phyloP scores from a whole-genome alignment of 2,797 vertebrate species.

The Mus spretus region DNA sequence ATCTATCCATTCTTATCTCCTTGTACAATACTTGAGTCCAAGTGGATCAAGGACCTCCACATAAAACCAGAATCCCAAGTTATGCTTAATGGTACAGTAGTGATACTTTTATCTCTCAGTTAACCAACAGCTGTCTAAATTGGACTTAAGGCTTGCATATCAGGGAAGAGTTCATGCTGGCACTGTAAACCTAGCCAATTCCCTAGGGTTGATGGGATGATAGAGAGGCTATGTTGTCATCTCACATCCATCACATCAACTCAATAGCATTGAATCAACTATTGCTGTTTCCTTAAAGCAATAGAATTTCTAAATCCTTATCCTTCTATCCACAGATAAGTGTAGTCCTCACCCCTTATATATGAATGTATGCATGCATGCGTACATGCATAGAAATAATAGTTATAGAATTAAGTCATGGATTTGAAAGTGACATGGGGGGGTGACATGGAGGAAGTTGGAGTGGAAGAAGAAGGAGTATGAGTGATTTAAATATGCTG shows the following conservation, averaged over 20 bases:
- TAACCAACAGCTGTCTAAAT: neutral
- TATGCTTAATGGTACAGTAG: neutral
- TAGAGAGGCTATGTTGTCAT: neutral
- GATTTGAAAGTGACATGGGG: neutral
- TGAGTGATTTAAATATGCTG: neutral
- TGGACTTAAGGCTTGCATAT: neutral
- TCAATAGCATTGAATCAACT: neutral
- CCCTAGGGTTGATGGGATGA: neutral
- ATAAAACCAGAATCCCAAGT: too few relatives aligned
- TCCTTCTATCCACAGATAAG: neutral
- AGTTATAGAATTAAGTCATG: neutral
- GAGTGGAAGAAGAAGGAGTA: neutral
- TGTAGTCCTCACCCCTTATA: neutral
- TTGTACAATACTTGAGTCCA: too few relatives aligned
- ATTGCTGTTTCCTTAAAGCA: neutral
- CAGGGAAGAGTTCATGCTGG: neutral
- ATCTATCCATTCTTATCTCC: too few relatives aligned
- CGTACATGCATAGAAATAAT: neutral
- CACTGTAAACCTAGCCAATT: neutral
- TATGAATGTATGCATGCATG: neutral
- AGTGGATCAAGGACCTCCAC: too few relatives aligned
- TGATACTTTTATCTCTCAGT: neutral
- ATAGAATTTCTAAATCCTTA: neutral
- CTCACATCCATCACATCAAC: neutral
- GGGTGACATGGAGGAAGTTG: neutral